Evolutionary conservation across 2,888 invertebrate species (phyloP), one percentile per base, ranked within the genome.

Genomic region (Petrolisthes manimaculis): DNA sequence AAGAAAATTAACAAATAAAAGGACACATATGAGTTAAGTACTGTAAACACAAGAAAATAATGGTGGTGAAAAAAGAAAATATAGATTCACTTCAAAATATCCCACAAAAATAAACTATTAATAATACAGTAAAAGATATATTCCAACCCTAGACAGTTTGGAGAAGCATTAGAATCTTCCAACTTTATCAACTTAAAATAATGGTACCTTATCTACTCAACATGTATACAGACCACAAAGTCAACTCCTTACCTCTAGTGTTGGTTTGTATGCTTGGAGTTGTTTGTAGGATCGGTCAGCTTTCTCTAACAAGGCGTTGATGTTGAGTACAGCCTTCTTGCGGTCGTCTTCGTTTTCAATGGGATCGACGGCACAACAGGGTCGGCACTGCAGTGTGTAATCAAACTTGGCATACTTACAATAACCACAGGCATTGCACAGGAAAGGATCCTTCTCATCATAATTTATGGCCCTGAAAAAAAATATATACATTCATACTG

Each of bases 351-450:
- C 99, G 92, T 96, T 98, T 93, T 99, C 98, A 51, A 99, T 98
- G 14, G 98, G 97, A 94, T 99, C 99, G 0, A 99, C 98, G 37
- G 98, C 98, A 93, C 97, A 99, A 92, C 97, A 98, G 0, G 97
- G 96, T 12, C 97, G 95, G 5, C 97, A 98, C 5, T 96, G 96
- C 88, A 99, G 94, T 12, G 97, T 97, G 93, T 98, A 97, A 94
- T 99, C 99, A 93, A 99, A 99, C 94, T 99, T 98, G 67, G 99
- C 99, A 93, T 99, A 99, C 94, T 99, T 99, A 94, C 99, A 99
- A 94, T 98, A 99, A 0, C 99, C 99, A 93, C 99, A 99, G 5
- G 98, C 97, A 93, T 99, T 99, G 93, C 99, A 99, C 53, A 99
- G 94, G 95, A 99, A 99, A 0, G 99, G 99, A 94, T 99, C 99